Evolutionary conservation across 1,140 invertebrate genomes (phyloP).

Genomic region (Harpegnathos saltator): DNA sequence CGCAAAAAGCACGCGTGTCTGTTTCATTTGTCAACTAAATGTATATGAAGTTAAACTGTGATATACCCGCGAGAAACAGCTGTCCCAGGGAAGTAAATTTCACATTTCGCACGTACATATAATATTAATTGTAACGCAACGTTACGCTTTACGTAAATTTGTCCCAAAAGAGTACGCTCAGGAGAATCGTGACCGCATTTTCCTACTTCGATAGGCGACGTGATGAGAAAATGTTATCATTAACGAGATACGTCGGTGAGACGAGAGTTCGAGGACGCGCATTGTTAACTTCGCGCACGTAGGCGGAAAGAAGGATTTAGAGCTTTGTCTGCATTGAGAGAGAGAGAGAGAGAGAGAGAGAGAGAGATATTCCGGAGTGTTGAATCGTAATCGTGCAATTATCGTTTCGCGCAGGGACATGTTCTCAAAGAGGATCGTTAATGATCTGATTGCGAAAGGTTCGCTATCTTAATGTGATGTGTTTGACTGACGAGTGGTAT

Average conservation of each 20-base stretch:
- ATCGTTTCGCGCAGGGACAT: no score
- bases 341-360: no score
- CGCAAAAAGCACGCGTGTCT: background rate
- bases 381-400: no score
- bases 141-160: constrained; percentile 1
- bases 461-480: constrained; percentile 38
- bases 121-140: background rate
- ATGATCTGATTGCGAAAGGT: constrained; percentile 16
- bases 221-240: background rate
- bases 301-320: background rate
- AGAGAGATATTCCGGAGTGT: no score
- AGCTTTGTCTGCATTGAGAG: background rate
- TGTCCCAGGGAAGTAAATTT: background rate
- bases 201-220: background rate
- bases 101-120: background rate
- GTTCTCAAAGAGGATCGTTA: constrained; percentile 17
- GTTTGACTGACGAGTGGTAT: constrained; percentile 26
- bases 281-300: no score
- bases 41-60: background rate
- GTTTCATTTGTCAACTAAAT: background rate
- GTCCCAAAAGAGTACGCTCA: background rate
- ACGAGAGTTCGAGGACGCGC: background rate
- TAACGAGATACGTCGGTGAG: background rate
- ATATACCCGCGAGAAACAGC: background rate
- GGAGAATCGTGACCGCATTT: background rate